These are phyloP conservation scores for Calliopum simillimum DNA, from an alignment of 2,888 invertebrate genomes.

Conservation along the genomic window DNA sequence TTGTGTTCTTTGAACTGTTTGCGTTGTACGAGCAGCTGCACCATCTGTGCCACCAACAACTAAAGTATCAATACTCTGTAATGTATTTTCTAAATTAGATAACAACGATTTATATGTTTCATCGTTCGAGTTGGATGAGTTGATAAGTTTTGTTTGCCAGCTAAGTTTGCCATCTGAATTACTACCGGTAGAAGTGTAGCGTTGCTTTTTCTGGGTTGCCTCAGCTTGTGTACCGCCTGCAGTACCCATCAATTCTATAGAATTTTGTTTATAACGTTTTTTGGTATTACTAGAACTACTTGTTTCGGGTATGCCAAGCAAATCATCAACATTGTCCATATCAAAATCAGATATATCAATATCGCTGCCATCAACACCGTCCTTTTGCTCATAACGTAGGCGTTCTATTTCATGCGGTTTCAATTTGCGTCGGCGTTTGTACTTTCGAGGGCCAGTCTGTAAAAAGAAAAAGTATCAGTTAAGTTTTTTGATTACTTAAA, in stretches of 20 bases:
- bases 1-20: conserved; percentile 35
- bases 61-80: conserved; percentile 68
- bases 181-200: conserved; percentile 53
- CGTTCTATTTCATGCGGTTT: conserved; percentile 74
- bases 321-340: conserved; percentile 65
- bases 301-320: conserved; percentile 57
- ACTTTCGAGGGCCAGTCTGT: conserved; percentile 81
- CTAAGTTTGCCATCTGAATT: conserved; percentile 49
- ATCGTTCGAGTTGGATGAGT: conserved; percentile 54
- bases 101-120: conserved; percentile 68
- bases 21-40: conserved; percentile 34
- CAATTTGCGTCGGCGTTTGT: conserved; percentile 82
- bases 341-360: conserved; percentile 65
- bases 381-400: conserved; percentile 57
- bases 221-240: conserved; percentile 6
- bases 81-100: conserved; percentile 68
- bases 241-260: not conserved
- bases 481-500: not conserved
- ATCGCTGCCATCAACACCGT: conserved; percentile 57
- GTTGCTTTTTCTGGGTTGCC: conserved; percentile 41
- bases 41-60: conserved; percentile 56
- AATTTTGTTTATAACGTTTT: conserved; percentile 17
- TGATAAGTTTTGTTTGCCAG: conserved; percentile 62
- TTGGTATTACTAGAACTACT: conserved; percentile 32
- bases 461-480: conserved; percentile 32